Base-by-base conservation (phyloP, 2,888 invertebrate species). In the Mycalesis mineus region DNA sequence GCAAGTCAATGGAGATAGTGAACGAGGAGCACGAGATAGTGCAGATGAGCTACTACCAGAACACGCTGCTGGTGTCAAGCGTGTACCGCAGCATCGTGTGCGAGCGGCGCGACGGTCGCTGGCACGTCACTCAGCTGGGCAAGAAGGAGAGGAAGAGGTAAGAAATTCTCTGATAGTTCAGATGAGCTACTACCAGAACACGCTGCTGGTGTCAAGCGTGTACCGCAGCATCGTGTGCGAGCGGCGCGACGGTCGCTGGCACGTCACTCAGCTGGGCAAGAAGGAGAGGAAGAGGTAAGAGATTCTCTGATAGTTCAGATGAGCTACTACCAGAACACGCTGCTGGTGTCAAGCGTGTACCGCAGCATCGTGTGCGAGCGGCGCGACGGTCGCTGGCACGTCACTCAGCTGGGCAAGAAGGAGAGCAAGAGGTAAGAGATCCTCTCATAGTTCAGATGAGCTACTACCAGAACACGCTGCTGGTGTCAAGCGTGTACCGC, bases 21-120 rank as follows among this genome's bases (percentile, higher is more conserved):
- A 95, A 95, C 76, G 97, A 97, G 75, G 92, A 94, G 49, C 95
- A 95, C 77, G 93, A 94, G 76, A 94, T 97, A 52, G 95, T 97
- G 0, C 36, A 97, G 77, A 87, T 97, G 68, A 94, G 95, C 77
- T 96, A 95, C 74, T 91, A 91, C 69, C 93, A 94, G 77, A 93
- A 93, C 69, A 87, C 92, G 50, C 84, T 97, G 61, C 82, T 97
- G 11, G 94, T 97, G 60, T 96, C 97, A 5, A 96, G 96, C n/a
- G 84, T 94, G 54, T 95, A 95, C 78, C 91, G 97, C 60, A 94
- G 94, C 67, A 94, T 97, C 61, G 85, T 97, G 52, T 96, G 96
- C 72, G 92, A 94, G 68, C 90, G 92, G 33, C 91, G 92, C 52
- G 90, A 90, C 55, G 90, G 88, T 48, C 88, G 91, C 68, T 95